These are phyloP conservation scores for Oscheius onirici DNA, from an alignment of 2,888 invertebrate genomes.

Conservation along the genomic window DNA sequence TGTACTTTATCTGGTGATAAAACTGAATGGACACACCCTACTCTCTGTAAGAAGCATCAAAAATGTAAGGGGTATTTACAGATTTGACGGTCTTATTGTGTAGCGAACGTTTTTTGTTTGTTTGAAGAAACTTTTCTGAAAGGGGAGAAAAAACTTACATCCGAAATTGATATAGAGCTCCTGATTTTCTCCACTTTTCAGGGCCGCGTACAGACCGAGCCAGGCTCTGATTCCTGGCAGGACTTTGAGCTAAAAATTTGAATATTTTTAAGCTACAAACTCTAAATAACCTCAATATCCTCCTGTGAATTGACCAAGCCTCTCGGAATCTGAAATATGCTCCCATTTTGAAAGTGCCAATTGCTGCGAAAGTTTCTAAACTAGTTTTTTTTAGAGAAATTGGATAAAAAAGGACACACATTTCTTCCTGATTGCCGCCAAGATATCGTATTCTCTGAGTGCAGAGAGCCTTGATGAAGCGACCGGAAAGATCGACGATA, in stretches of 20 bases:
- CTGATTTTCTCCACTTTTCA: constrained; percentile 33
- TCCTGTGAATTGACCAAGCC: background rate
- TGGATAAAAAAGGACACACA: background rate
- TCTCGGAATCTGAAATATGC: background rate
- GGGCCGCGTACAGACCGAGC: constrained; percentile 44
- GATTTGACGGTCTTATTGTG: too few relatives aligned
- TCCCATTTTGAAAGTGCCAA: background rate
- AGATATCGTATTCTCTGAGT: background rate
- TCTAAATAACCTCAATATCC: background rate
- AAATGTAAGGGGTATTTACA: too few relatives aligned
- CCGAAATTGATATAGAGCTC: constrained; percentile 43
- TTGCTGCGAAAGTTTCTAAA: constrained; percentile 3
- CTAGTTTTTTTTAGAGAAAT: background rate
- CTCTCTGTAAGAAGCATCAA: too few relatives aligned
- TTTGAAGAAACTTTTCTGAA: too few relatives aligned
- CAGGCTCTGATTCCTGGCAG: constrained; percentile 44
- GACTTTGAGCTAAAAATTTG: constrained; percentile 32
- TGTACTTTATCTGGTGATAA: too few relatives aligned
- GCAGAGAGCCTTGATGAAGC: background rate
- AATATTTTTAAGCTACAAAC: background rate
- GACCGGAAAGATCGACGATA: background rate
- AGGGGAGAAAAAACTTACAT: constrained; percentile 30
- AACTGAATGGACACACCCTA: too few relatives aligned
- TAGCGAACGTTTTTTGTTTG: too few relatives aligned
- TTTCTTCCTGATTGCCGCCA: background rate